Conservation (phyloP, 2,888 invertebrate species). For the Dynastes hyllus region DNA sequence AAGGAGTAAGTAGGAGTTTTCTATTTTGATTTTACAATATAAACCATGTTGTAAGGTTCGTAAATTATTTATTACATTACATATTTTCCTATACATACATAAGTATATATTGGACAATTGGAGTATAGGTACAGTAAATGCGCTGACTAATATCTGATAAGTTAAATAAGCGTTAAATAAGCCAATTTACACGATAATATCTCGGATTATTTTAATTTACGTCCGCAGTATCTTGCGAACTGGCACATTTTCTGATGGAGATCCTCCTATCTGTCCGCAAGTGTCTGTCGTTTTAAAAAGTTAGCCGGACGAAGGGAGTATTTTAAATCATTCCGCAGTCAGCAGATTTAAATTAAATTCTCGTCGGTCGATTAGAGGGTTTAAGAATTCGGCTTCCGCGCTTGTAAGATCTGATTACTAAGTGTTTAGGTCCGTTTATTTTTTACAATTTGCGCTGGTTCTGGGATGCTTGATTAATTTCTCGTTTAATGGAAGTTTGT, state of each 20-base stretch:
- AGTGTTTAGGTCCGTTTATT: slow-evolving; percentile 1
- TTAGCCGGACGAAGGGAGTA: background rate
- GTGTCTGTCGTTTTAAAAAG: slow-evolving; percentile 33
- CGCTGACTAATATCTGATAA: too few species aligned
- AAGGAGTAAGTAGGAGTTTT: too few species aligned
- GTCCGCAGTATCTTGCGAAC: background rate
- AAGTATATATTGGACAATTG: too few species aligned
- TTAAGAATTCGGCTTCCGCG: slow-evolving; percentile 10
- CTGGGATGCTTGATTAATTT: too few species aligned
- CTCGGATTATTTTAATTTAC: slow-evolving; percentile 5
- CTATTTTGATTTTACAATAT: too few species aligned
- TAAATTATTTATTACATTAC: too few species aligned
- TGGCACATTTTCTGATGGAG: background rate
- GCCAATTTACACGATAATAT: too few species aligned
- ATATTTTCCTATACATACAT: too few species aligned
- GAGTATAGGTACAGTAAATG: too few species aligned
- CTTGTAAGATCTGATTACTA: background rate
- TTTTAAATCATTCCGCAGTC: slow-evolving; percentile 33
- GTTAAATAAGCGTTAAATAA: too few species aligned
- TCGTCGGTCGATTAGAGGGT: slow-evolving; percentile 24
- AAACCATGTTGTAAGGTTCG: too few species aligned
- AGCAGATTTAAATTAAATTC: slow-evolving; percentile 40
- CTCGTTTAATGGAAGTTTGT: too few species aligned
- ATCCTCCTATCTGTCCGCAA: slow-evolving; percentile 24
- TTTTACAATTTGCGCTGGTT: background rate